Conservation (phyloP, 2,113 vertebrate species). For the Antennarius striatus region DNA sequence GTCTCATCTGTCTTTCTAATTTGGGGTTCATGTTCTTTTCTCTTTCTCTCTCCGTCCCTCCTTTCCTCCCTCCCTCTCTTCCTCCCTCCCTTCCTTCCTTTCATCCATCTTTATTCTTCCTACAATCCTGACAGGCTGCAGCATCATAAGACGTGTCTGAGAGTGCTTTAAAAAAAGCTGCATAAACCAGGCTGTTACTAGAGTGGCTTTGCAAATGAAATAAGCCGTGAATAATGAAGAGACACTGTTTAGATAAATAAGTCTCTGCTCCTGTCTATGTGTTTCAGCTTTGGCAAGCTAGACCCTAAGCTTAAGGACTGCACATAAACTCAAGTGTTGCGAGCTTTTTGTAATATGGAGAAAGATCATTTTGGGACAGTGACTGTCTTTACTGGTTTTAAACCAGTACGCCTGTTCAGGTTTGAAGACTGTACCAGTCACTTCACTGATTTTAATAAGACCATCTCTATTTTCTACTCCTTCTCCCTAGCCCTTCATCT, state of each 20-base stretch:
- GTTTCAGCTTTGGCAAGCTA: too few relatives aligned
- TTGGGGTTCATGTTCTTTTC: too few relatives aligned
- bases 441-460: conserved; percentile 42
- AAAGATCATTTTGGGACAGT: background rate
- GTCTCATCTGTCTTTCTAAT: too few relatives aligned
- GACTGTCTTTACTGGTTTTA: background rate
- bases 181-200: conserved; percentile 24
- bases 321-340: too few relatives aligned
- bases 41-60: conserved; percentile 6
- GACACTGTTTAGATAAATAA: background rate
- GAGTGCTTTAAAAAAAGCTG: conserved; percentile 41
- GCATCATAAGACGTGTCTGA: conserved; percentile 17
- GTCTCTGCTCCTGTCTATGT: background rate
- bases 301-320: too few relatives aligned
- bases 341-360: too few relatives aligned
- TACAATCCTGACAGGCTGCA: conserved; percentile 15
- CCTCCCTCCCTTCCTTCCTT: background rate
- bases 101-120: conserved; percentile 3
- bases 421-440: conserved; percentile 30
- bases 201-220: background rate
- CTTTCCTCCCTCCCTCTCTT: background rate
- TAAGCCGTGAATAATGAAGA: too few relatives aligned
- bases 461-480: conserved; percentile 39
- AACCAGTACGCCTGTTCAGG: background rate
- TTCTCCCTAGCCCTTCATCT: conserved; percentile 31